A percentile compares a stretch with the other conserved stretches of the same genome.
Conservation (phyloP, 2,797 vertebrate genomes). For the Enteromius treurensis region DNA sequence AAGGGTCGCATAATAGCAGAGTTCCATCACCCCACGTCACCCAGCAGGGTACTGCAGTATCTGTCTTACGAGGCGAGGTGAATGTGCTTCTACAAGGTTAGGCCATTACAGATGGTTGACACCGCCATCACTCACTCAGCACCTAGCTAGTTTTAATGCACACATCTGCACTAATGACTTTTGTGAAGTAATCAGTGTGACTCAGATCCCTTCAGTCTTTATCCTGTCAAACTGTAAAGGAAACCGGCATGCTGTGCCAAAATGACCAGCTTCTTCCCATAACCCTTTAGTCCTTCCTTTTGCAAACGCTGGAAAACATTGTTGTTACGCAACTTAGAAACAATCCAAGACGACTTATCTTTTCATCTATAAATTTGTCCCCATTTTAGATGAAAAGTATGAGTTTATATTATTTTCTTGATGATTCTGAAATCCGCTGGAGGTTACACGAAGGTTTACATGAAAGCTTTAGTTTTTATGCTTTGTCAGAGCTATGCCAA, state of each 20-base stretch:
- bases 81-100: slow-evolving; percentile 59
- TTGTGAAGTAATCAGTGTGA: slow-evolving; percentile 45
- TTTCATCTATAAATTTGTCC: not conserved
- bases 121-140: slow-evolving; percentile 50
- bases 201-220: slow-evolving; percentile 20
- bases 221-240: slow-evolving; percentile 33
- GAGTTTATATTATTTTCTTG: not conserved
- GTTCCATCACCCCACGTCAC: slow-evolving; percentile 6
- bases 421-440: slow-evolving; percentile 18
- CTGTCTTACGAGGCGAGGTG: slow-evolving; percentile 37
- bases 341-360: not conserved
- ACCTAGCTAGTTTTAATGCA: slow-evolving; percentile 55
- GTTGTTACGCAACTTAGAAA: slow-evolving; percentile 3
- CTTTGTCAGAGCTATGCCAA: slow-evolving; percentile 30
- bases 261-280: slow-evolving; percentile 37
- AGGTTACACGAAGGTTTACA: not conserved
- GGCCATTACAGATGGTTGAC: slow-evolving; percentile 51
- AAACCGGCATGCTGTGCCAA: slow-evolving; percentile 24
- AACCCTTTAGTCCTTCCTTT: slow-evolving; percentile 4
- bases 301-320: slow-evolving; percentile 1
- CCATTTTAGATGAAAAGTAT: slow-evolving; percentile 15
- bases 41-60: slow-evolving; percentile 20
- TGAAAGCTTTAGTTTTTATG: not conserved
- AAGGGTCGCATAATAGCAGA: slow-evolving; percentile 12
- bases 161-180: slow-evolving; percentile 47